Evolutionary conservation across 2,797 vertebrate genomes (phyloP), one percentile per base, ranked within the genome.

Genomic region (Leptodactylus fallax): DNA sequence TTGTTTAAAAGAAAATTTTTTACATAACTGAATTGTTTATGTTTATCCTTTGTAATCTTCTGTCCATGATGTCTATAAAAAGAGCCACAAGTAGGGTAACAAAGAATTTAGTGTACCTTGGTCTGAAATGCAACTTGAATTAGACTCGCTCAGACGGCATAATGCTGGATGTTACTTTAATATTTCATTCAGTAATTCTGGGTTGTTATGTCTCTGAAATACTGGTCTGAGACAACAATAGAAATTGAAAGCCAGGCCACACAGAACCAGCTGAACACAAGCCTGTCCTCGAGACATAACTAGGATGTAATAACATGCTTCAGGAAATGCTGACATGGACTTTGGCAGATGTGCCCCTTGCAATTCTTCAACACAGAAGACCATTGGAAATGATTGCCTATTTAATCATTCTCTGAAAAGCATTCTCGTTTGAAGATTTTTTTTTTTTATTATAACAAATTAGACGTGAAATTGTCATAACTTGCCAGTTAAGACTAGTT

Each of bases 201-300:
- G 67, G 11, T 79, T 74, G 56, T 90, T 92, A 92, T 90, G 51
- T 79, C 90, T 85, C 82, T 83, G 78, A 5, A 90, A 91, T 88
- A 74, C 89, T 92, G 93, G 65, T 90, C 92, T 92, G 89, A 93
- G 91, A 92, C 91, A 89, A 89, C 93, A 94, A 93, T 90, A 92
- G 92, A 95, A 92, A 92, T 91, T 92, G 92, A 92, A 94, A 92
- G 91, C 72, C 88, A 90, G 91, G 91, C 89, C 92, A 91, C 91
- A 93, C 91, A 90, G 93, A 93, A 92, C 91, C 93, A 93, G 92
- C 90, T 91, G 90, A 94, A 93, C 90, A 92, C 92, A 93, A 94
- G 94, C 92, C 91, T 94, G 87, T 93, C 91, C 91, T 94, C 89
- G 92, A 93, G 93, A 93, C 87, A 91, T 92, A 94, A 92, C 51